Percentiles rank a stretch among this genome's conserved stretches.
Evolutionary conservation across 2,888 invertebrate genomes (phyloP).

Genomic region (Erebia aethiops): DNA sequence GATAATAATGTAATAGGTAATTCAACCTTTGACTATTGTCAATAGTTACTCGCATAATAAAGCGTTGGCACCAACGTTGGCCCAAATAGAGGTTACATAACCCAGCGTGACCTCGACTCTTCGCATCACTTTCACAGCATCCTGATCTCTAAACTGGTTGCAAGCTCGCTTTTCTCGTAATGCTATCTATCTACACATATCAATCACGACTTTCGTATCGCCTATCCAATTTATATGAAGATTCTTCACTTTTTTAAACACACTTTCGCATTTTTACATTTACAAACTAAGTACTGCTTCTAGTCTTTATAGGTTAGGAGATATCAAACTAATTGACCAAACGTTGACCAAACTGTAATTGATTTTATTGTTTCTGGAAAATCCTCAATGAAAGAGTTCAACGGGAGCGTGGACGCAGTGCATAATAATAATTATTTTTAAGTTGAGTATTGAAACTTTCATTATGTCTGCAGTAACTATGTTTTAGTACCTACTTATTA

Average conservation of each 20-base stretch:
- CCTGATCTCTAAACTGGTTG: conserved; percentile 24
- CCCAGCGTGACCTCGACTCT: conserved; percentile 10
- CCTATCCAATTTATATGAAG: too few relatives aligned
- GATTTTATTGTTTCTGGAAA: not conserved
- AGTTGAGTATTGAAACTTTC: not conserved
- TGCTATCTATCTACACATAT: not conserved
- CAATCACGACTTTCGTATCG: not conserved
- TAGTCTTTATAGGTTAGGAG: too few relatives aligned
- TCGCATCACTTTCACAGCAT: conserved; percentile 23
- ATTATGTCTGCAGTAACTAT: too few relatives aligned
- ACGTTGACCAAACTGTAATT: not conserved
- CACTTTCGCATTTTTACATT: too few relatives aligned
- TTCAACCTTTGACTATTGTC: not conserved
- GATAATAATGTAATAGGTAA: too few relatives aligned
- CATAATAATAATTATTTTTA: not conserved
- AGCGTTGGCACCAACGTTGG: not conserved
- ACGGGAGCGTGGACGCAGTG: not conserved
- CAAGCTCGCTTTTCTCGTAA: conserved; percentile 7
- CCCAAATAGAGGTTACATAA: conserved; percentile 19
- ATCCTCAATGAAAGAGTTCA: conserved; percentile 12
- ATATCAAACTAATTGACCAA: too few relatives aligned
- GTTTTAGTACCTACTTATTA: too few relatives aligned
- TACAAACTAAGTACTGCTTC: too few relatives aligned
- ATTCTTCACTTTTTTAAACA: too few relatives aligned
- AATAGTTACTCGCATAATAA: not conserved